These are phyloP conservation scores for Pachyrhynchus sulphureomaculatus DNA, from an alignment of 1,140 invertebrate genomes.

Conservation along the genomic window DNA sequence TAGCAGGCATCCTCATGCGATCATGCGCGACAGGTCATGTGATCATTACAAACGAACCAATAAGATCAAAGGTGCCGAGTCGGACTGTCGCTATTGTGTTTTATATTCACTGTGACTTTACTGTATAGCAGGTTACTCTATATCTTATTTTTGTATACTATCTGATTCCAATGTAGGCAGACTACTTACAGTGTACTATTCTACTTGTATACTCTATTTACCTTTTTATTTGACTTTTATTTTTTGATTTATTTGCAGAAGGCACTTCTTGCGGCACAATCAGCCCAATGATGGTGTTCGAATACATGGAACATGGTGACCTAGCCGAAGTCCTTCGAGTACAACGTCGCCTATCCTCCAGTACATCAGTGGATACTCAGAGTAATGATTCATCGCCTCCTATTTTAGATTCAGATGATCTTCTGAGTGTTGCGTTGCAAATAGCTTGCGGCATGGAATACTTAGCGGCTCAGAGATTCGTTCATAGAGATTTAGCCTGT, in stretches of 20 bases:
- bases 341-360: slow-evolving; percentile 54
- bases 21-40: too few species aligned
- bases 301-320: slow-evolving; percentile 89
- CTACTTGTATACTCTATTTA: too few species aligned
- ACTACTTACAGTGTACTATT: too few species aligned
- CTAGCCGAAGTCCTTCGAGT: slow-evolving; percentile 77
- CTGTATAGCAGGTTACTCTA: too few species aligned
- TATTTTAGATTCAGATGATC: slow-evolving; percentile 51
- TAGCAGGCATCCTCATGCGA: too few species aligned
- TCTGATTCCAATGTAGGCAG: too few species aligned
- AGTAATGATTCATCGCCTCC: slow-evolving; percentile 35
- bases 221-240: too few species aligned
- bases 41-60: too few species aligned
- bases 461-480: slow-evolving; percentile 82
- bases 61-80: too few species aligned
- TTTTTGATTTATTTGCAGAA: slow-evolving; percentile 53
- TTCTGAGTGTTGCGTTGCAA: slow-evolving; percentile 71
- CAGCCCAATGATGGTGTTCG: slow-evolving; percentile 90
- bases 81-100: too few species aligned
- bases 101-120: too few species aligned
- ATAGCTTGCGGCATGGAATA: slow-evolving; percentile 88
- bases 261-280: slow-evolving; percentile 50
- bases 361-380: slow-evolving; percentile 34
- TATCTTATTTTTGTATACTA: too few species aligned
- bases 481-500: slow-evolving; percentile 89